These are phyloP conservation scores for Leptinotarsa undecemlineata DNA, from an alignment of 1,140 invertebrate genomes.

Conservation along the genomic window DNA sequence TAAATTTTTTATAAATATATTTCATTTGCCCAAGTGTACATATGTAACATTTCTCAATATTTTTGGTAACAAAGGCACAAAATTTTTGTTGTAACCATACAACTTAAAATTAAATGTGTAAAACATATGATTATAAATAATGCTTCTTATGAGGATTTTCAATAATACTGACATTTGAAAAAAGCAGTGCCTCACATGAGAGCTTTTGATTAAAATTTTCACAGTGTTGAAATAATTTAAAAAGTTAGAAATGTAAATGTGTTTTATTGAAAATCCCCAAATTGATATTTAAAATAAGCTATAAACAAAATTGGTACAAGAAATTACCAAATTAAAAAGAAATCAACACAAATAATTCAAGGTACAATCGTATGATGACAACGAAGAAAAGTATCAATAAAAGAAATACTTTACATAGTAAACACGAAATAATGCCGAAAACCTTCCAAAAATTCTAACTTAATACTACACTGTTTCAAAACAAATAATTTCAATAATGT, in stretches of 20 bases:
- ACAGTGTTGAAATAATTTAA: too few species aligned
- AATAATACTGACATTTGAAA: not conserved
- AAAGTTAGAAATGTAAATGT: too few species aligned
- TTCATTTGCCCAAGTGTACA: slow-evolving; percentile 37
- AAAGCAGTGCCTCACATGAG: too few species aligned
- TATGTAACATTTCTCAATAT: slow-evolving; percentile 34
- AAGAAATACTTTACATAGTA: not conserved
- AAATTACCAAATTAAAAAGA: not conserved
- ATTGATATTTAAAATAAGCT: not conserved
- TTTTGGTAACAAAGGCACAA: slow-evolving; percentile 43
- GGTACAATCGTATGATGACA: not conserved
- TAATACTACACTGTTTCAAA: slow-evolving; percentile 1
- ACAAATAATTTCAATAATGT: not conserved
- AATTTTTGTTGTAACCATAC: slow-evolving; percentile 20
- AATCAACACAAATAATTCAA: not conserved
- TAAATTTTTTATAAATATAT: slow-evolving; percentile 44
- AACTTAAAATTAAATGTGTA: slow-evolving; percentile 25
- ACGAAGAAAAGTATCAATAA: not conserved
- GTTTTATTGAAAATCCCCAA: not conserved
- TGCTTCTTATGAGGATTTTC: not conserved
- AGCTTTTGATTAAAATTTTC: too few species aligned
- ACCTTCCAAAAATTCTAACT: not conserved
- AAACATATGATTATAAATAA: not conserved
- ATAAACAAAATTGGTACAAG: not conserved
- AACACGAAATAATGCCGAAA: not conserved